Conservation (phyloP, 1,140 invertebrate species). For the Trichonephila clavata region DNA sequence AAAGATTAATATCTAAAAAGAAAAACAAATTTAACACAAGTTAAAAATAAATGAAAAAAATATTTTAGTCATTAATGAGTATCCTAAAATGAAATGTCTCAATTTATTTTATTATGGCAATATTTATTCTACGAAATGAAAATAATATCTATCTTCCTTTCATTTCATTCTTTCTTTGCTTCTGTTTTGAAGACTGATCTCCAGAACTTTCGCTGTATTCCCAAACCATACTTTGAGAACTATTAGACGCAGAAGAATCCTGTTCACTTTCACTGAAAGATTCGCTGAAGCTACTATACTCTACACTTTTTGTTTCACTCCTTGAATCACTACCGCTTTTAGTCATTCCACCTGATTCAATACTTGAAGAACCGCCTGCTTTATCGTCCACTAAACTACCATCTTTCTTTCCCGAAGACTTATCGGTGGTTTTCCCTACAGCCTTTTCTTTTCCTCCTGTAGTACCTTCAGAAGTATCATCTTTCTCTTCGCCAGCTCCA, state of each 20-base stretch:
- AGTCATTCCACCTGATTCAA: neutral
- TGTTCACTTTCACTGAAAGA: neutral
- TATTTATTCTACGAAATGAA: neutral
- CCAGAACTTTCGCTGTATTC: neutral
- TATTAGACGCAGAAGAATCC: neutral
- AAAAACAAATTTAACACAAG: no score
- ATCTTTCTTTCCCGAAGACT: no score
- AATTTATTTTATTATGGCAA: neutral
- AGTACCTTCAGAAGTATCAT: no score
- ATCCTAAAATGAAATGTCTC: no score
- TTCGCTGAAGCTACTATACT: neutral
- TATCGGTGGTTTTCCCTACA: no score
- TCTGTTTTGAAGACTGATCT: neutral
- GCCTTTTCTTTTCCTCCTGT: no score
- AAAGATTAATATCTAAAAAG: no score
- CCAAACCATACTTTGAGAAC: neutral
- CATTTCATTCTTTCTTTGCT: neutral
- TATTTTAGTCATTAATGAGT: no score
- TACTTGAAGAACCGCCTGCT: neutral
- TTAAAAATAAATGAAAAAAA: no score
- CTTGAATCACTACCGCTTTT: neutral
- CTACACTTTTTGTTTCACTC: neutral
- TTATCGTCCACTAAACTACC: no score
- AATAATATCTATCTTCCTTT: neutral
- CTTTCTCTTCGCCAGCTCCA: neutral